Percentiles rank a stretch among this genome's conserved stretches.
phyloP scores from a whole-genome alignment of 2,797 vertebrate species.

The Microtus californicus region DNA sequence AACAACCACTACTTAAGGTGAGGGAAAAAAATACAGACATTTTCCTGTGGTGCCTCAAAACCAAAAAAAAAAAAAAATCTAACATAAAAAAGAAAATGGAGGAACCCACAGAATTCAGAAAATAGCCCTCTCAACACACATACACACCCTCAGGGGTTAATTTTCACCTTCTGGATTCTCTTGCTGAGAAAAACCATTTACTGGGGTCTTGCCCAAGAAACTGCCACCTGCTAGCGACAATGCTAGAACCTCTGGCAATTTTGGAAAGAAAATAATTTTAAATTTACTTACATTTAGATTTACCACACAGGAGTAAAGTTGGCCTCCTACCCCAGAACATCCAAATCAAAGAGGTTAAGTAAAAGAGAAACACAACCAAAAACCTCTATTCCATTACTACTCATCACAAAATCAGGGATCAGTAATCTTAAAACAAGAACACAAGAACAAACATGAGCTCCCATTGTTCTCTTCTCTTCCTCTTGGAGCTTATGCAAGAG shows the following conservation, averaged over 20 bases:
- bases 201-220: neutral
- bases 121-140: neutral
- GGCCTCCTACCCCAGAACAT: neutral
- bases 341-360: neutral
- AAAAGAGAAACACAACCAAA: neutral
- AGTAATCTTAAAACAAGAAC: conserved; percentile 34
- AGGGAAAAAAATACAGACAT: neutral
- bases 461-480: neutral
- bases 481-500: neutral
- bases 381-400: neutral
- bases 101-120: neutral
- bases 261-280: conserved; percentile 5
- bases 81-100: neutral
- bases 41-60: conserved; percentile 62
- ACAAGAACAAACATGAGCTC: neutral
- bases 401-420: neutral
- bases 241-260: neutral
- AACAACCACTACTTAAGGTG: conserved; percentile 28
- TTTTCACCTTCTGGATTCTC: conserved; percentile 43
- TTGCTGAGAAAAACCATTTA: neutral
- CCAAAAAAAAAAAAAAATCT: conserved; percentile 30
- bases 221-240: neutral
- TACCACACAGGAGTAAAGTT: conserved; percentile 37
- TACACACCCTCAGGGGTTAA: neutral
- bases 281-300: conserved; percentile 27